These are phyloP conservation scores for Gymnosoma rotundatum DNA, from an alignment of 2,888 invertebrate species.

Conservation along the genomic window DNA sequence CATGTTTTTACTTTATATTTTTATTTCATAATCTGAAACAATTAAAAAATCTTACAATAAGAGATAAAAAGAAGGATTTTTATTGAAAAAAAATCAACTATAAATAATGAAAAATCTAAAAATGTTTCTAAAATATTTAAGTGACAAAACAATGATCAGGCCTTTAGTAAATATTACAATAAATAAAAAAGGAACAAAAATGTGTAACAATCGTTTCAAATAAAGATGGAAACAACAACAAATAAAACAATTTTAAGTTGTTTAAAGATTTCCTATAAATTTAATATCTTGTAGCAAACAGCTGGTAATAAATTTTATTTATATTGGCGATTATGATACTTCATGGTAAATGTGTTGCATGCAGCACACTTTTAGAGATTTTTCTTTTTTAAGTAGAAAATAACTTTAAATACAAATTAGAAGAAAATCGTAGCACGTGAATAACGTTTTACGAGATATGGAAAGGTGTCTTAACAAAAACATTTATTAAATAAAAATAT, in stretches of 20 bases:
- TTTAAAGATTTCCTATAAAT: conserved; percentile 24
- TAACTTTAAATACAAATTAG: neutral
- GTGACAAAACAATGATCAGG: conserved; percentile 65
- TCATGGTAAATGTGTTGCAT: neutral
- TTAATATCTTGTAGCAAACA: conserved; percentile 51
- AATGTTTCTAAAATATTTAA: conserved; percentile 50
- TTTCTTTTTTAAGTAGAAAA: neutral
- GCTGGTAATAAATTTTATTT: conserved; percentile 38
- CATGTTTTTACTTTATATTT: conserved; percentile 33
- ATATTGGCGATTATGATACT: conserved; percentile 5
- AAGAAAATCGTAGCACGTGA: conserved; percentile 7
- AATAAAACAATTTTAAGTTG: conserved; percentile 31
- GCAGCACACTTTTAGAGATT: neutral
- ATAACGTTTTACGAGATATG: neutral
- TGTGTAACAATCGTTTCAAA: conserved; percentile 18
- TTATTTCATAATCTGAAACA: conserved; percentile 37
- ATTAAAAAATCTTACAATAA: conserved; percentile 46
- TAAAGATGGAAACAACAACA: neutral
- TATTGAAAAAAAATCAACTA: neutral
- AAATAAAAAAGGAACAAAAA: neutral
- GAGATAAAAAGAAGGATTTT: conserved; percentile 1
- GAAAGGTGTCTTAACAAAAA: too few species aligned
- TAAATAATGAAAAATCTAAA: conserved; percentile 38
- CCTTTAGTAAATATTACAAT: conserved; percentile 16
- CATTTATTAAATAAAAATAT: too few species aligned